phyloP scores from a whole-genome alignment of 2,888 invertebrate species.

The Sthenelais limicola region DNA sequence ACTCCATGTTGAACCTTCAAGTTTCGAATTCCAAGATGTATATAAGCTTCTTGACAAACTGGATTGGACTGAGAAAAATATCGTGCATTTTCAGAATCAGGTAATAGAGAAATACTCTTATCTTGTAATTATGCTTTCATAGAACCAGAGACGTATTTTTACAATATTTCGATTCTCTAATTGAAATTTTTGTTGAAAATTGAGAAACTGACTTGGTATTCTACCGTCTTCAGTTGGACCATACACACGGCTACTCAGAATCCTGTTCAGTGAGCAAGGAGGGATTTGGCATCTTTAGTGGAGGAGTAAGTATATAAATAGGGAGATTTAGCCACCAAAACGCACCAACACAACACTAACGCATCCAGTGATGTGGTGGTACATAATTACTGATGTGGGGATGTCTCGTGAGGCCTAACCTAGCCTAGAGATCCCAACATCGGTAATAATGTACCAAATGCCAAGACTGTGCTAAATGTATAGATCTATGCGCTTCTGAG shows the following conservation, averaged over 20 bases:
- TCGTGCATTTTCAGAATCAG: slow-evolving; percentile 11
- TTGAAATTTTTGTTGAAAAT: too few relatives aligned
- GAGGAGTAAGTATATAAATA: slow-evolving; percentile 11
- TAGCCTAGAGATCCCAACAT: too few relatives aligned
- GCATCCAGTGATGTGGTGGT: too few relatives aligned
- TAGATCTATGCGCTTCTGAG: too few relatives aligned
- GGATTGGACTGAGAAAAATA: neutral
- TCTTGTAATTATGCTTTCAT: neutral
- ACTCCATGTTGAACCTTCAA: neutral
- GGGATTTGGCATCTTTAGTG: slow-evolving; percentile 12
- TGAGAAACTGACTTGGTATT: too few relatives aligned
- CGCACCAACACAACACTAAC: too few relatives aligned
- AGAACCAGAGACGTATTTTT: neutral
- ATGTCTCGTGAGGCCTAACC: too few relatives aligned
- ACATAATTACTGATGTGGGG: too few relatives aligned
- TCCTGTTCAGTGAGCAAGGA: slow-evolving; percentile 6
- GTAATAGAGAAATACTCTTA: neutral
- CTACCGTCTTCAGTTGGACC: slow-evolving; percentile 1
- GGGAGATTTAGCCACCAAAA: too few relatives aligned
- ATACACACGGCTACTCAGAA: slow-evolving; percentile 7
- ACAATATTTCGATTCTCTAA: too few relatives aligned
- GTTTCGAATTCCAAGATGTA: neutral
- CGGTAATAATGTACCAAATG: too few relatives aligned
- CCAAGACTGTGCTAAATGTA: too few relatives aligned
- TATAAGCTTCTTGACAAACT: slow-evolving; percentile 21